These are phyloP conservation scores for Marmota monax DNA, from an alignment of 2,113 vertebrate species.

Conservation along the genomic window DNA sequence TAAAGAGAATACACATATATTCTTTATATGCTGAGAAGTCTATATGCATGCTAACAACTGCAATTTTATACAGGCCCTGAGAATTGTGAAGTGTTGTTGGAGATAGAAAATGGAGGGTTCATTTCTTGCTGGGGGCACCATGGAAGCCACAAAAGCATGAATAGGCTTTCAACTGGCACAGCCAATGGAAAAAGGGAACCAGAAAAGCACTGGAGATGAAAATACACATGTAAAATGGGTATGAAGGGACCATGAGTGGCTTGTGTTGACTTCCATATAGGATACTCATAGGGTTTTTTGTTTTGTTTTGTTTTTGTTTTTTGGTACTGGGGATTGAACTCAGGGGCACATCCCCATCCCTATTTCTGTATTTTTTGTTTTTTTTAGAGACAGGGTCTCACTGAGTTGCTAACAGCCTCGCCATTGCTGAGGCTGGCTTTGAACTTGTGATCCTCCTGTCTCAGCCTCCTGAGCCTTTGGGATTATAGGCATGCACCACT, in stretches of 20 bases:
- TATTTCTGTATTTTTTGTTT: too few species aligned
- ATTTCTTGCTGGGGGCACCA: conserved; percentile 11
- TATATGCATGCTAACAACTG: neutral
- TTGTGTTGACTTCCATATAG: neutral
- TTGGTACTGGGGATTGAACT: too few species aligned
- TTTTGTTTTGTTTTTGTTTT: too few species aligned
- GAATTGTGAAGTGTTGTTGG: neutral
- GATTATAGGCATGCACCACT: too few species aligned
- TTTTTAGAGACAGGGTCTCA: too few species aligned
- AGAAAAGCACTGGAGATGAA: neutral
- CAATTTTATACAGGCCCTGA: neutral
- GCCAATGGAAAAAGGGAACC: neutral
- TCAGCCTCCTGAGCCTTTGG: too few species aligned
- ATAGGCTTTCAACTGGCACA: neutral
- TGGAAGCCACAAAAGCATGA: neutral
- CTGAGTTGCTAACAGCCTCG: too few species aligned
- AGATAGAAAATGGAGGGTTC: neutral
- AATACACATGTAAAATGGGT: neutral
- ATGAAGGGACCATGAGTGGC: neutral
- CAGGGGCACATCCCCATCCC: too few species aligned
- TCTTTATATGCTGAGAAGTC: conserved; percentile 4
- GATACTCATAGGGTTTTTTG: neutral
- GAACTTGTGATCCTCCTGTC: too few species aligned
- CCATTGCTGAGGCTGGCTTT: too few species aligned
- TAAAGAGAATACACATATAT: neutral